Evolutionary conservation across 2,888 invertebrate species (phyloP).

Genomic region (Ctenicera cuprea): DNA sequence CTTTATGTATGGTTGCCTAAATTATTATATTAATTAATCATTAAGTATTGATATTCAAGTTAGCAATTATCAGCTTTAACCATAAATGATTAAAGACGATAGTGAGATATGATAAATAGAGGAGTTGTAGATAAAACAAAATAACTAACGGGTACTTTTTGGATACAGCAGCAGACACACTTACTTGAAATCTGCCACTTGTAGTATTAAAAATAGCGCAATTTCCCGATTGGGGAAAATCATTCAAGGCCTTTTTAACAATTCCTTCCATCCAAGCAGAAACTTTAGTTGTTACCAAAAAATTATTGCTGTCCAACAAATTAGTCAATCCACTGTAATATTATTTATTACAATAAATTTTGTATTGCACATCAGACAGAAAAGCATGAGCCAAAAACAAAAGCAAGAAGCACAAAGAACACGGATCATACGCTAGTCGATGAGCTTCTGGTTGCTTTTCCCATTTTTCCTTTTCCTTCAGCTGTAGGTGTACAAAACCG

Average conservation of each 20-base stretch:
- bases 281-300: conserved; percentile 73
- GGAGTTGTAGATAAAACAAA: no score
- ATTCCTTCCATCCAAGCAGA: conserved; percentile 76
- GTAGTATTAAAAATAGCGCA: neutral
- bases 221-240: conserved; percentile 59
- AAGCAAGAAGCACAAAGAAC: neutral
- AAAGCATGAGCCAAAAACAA: no score
- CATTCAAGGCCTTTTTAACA: conserved; percentile 72
- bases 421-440: neutral
- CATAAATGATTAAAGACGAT: no score
- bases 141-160: no score
- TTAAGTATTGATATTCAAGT: no score
- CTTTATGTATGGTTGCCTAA: conserved; percentile 69
- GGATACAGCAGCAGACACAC: no score
- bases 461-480: conserved; percentile 60
- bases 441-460: conserved; percentile 57
- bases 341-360: neutral
- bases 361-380: no score
- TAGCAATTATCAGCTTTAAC: no score
- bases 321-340: conserved; percentile 53
- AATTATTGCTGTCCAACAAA: conserved; percentile 71
- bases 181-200: conserved; percentile 4
- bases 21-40: no score
- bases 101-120: no score
- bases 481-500: conserved; percentile 73